Evolutionary conservation across 1,140 invertebrate genomes (phyloP).

Genomic region (Microplitis mediator): DNA sequence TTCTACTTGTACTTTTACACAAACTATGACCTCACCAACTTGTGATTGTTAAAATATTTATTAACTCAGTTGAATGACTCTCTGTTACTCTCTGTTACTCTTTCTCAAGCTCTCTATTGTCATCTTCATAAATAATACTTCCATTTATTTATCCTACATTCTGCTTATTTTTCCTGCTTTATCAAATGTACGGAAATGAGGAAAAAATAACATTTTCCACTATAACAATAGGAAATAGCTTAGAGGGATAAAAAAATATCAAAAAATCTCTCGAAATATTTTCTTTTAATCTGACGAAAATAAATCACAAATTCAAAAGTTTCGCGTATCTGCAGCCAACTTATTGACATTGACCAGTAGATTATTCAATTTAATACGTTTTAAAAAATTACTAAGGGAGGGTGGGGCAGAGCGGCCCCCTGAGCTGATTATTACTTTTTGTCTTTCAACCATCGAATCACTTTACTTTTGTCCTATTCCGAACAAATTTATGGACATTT

Average conservation of each 20-base stretch:
- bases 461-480: too few species aligned
- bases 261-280: background rate
- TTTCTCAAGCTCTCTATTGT: background rate
- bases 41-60: conserved; percentile 12
- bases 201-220: background rate
- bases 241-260: background rate
- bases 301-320: too few species aligned
- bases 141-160: background rate
- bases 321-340: too few species aligned
- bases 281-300: background rate
- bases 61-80: background rate
- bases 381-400: too few species aligned
- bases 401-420: too few species aligned
- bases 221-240: background rate
- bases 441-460: too few species aligned
- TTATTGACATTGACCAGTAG: too few species aligned
- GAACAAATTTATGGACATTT: too few species aligned
- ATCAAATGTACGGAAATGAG: background rate
- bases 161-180: background rate
- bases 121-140: conserved; percentile 4
- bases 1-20: background rate
- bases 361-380: too few species aligned
- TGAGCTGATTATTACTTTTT: too few species aligned
- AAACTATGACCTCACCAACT: background rate
- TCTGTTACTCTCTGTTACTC: background rate